Percentiles rank a stretch among this genome's conserved stretches.
Conservation (phyloP, 2,888 invertebrate species). For the Stenotaenia linearis region DNA sequence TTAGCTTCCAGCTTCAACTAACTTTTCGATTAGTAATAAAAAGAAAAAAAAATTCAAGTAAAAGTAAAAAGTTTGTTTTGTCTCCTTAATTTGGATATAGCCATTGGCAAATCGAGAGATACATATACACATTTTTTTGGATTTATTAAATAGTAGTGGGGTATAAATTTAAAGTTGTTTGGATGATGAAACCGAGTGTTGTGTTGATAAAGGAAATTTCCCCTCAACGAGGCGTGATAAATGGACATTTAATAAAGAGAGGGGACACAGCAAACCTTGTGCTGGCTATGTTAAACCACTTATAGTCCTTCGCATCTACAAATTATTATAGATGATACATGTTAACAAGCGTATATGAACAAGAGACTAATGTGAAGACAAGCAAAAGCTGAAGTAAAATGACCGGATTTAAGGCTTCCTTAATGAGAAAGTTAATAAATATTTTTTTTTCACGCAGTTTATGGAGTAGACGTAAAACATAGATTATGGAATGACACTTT, state of each 20-base stretch:
- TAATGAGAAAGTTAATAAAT: constrained; percentile 23
- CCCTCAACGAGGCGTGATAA: constrained; percentile 24
- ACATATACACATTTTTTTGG: background rate
- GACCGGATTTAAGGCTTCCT: background rate
- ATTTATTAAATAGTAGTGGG: background rate
- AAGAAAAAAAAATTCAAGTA: background rate
- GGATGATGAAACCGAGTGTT: background rate
- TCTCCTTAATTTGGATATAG: background rate
- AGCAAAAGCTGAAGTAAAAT: constrained; percentile 12
- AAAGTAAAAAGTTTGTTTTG: background rate
- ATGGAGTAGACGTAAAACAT: background rate
- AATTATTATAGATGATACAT: constrained; percentile 23
- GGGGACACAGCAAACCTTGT: constrained; percentile 20
- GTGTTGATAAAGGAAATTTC: constrained; percentile 1
- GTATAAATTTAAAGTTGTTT: background rate
- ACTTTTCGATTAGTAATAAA: background rate
- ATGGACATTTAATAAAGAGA: constrained; percentile 24
- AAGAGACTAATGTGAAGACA: constrained; percentile 16
- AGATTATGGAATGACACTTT: background rate
- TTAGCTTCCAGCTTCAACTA: constrained; percentile 14
- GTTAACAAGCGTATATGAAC: constrained; percentile 19
- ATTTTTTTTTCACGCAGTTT: background rate
- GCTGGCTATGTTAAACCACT: constrained; percentile 24
- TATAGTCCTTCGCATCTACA: constrained; percentile 17
- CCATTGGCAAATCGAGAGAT: background rate